phyloP scores from a whole-genome alignment of 30 jellyfish, hydroid and myxozoan genomes.

The Chrysaora quinquecirrha region DNA sequence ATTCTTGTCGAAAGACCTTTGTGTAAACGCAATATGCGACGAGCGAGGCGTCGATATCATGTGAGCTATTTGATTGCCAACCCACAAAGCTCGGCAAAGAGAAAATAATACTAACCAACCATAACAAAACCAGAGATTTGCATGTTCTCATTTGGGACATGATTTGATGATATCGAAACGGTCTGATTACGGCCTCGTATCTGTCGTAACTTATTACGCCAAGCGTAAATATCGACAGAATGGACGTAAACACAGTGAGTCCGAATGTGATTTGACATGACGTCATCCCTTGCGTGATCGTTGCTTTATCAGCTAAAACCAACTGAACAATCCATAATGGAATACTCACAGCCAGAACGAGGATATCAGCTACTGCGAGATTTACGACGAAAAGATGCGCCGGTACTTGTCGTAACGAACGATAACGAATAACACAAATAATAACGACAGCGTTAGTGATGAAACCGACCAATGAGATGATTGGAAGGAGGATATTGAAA shows the following conservation, averaged over 20 bases:
- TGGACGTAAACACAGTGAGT: slow-evolving; percentile 59
- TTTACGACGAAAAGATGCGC: slow-evolving; percentile 76
- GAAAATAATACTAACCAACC: slow-evolving; percentile 52
- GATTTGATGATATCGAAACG: slow-evolving; percentile 74
- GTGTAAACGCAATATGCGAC: slow-evolving; percentile 84
- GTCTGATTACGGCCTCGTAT: slow-evolving; percentile 76
- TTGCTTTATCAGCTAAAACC: slow-evolving; percentile 52
- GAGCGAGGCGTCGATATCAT: slow-evolving; percentile 17
- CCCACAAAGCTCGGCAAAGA: slow-evolving; percentile 85
- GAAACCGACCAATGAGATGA: slow-evolving; percentile 76
- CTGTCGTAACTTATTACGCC: slow-evolving; percentile 89
- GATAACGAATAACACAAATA: slow-evolving; percentile 60
- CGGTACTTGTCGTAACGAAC: slow-evolving; percentile 66
- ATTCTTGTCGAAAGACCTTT: slow-evolving; percentile 74
- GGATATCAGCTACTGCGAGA: slow-evolving; percentile 81
- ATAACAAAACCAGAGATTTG: slow-evolving; percentile 34
- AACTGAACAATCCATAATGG: slow-evolving; percentile 83
- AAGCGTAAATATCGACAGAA: slow-evolving; percentile 75
- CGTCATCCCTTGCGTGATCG: slow-evolving; percentile 34
- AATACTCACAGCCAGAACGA: slow-evolving; percentile 72
- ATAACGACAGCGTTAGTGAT: slow-evolving; percentile 73
- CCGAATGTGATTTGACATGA: slow-evolving; percentile 89
- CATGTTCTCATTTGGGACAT: slow-evolving; percentile 55
- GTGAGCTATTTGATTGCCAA: slow-evolving; percentile 55
- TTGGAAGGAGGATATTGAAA: slow-evolving; percentile 73